Conservation (phyloP, 2,113 vertebrate species). For the Paraplagusia blochii region DNA sequence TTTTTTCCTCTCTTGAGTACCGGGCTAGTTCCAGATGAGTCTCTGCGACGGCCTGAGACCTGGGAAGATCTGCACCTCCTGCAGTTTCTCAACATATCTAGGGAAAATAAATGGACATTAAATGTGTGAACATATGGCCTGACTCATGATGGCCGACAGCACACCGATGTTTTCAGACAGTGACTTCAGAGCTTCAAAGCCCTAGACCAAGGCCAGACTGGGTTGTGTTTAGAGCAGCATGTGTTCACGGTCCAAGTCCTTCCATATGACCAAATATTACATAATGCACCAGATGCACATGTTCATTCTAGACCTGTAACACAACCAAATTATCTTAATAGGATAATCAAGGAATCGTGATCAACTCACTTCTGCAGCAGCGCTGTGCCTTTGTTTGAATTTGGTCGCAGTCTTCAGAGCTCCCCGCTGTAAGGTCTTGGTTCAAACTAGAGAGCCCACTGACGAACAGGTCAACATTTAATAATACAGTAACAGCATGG, state of each 20-base stretch:
- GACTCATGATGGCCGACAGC: conserved; percentile 8
- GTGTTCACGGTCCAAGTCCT: conserved; percentile 16
- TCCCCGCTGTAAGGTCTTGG: conserved; percentile 31
- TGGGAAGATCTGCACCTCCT: conserved; percentile 18
- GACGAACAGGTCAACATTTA: conserved; percentile 54
- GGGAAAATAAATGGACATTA: conserved; percentile 2
- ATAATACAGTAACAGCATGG: conserved; percentile 51
- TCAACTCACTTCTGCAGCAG: neutral
- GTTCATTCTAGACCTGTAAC: neutral
- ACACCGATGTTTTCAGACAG: conserved; percentile 19
- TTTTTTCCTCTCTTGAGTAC: conserved; percentile 27
- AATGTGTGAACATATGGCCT: conserved; percentile 13
- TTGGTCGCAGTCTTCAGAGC: conserved; percentile 1
- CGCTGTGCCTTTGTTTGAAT: too few relatives aligned
- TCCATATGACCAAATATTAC: conserved; percentile 41
- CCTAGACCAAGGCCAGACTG: conserved; percentile 12
- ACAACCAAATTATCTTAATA: neutral
- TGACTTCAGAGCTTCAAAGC: conserved; percentile 12
- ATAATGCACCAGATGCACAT: conserved; percentile 10
- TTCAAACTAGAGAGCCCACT: conserved; percentile 40
- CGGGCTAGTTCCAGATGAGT: conserved; percentile 34
- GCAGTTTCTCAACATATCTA: conserved; percentile 28
- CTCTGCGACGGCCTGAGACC: conserved; percentile 20
- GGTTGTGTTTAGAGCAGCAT: conserved; percentile 16
- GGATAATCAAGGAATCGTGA: neutral